Conservation (phyloP, 2,797 vertebrate genomes). For the Taeniopygia guttata region DNA sequence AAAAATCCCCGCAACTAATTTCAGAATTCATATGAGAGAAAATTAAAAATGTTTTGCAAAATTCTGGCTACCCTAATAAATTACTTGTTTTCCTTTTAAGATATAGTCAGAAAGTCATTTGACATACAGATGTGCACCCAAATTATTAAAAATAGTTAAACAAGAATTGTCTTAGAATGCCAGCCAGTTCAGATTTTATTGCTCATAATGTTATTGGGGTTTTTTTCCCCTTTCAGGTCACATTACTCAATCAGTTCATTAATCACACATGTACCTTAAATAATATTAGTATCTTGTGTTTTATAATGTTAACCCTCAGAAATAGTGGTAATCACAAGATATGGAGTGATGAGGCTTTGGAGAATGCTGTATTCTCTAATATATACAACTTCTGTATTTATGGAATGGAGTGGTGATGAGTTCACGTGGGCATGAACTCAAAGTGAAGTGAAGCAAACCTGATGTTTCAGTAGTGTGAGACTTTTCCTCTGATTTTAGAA, state of each 20-base stretch:
- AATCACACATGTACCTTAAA: background rate
- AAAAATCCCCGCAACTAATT: rapidly evolving
- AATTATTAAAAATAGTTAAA: background rate
- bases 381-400: background rate
- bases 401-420: background rate
- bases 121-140: background rate
- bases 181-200: background rate
- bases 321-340: background rate
- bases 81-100: background rate
- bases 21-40: background rate
- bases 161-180: background rate
- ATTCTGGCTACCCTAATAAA: background rate
- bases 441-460: background rate
- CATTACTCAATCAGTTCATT: background rate
- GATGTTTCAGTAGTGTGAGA: background rate
- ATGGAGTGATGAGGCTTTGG: background rate
- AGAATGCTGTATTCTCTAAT: background rate
- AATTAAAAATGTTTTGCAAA: background rate
- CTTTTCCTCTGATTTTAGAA: background rate
- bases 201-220: background rate
- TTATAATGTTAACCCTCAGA: background rate
- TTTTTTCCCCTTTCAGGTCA: background rate
- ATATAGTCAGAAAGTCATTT: background rate
- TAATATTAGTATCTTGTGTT: background rate
- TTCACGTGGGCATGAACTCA: background rate